Percentiles rank a stretch among this genome's conserved stretches.
phyloP scores from a whole-genome alignment of 1,140 invertebrate genomes.

The Cylas formicarius region DNA sequence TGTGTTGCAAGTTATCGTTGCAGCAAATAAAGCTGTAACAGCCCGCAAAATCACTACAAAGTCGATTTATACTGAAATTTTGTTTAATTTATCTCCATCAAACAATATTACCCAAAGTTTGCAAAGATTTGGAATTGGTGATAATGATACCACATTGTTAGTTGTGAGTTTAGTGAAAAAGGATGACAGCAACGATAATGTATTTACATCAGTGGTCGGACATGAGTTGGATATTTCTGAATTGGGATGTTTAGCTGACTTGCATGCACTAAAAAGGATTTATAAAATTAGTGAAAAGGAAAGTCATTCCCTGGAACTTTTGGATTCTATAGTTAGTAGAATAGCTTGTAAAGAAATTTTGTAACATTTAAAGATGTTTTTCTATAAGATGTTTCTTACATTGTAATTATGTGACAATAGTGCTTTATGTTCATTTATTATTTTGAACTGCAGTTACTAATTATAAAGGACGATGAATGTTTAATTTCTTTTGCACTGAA shows the following conservation, averaged over 20 bases:
- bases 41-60: conserved; percentile 54
- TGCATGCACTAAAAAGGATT: conserved; percentile 23
- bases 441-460: too few species aligned
- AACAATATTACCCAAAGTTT: conserved; percentile 63
- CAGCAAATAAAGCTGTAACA: conserved; percentile 59
- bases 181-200: conserved; percentile 40
- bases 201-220: conserved; percentile 23
- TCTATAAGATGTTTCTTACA: too few species aligned
- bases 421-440: too few species aligned
- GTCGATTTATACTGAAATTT: conserved; percentile 56
- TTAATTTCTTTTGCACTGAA: too few species aligned
- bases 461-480: too few species aligned
- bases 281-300: conserved; percentile 30
- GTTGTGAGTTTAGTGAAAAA: conserved; percentile 48
- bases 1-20: conserved; percentile 58
- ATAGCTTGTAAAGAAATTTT: conserved; percentile 36
- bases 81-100: conserved; percentile 60
- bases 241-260: conserved; percentile 24
- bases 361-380: too few species aligned
- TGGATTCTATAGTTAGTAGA: conserved; percentile 35
- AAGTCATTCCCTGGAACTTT: conserved; percentile 18
- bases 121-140: conserved; percentile 55
- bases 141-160: conserved; percentile 49
- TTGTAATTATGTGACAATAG: too few species aligned
- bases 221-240: conserved; percentile 24